Conservation (phyloP, 2,888 invertebrate species). For the Cheilosia impressa region DNA sequence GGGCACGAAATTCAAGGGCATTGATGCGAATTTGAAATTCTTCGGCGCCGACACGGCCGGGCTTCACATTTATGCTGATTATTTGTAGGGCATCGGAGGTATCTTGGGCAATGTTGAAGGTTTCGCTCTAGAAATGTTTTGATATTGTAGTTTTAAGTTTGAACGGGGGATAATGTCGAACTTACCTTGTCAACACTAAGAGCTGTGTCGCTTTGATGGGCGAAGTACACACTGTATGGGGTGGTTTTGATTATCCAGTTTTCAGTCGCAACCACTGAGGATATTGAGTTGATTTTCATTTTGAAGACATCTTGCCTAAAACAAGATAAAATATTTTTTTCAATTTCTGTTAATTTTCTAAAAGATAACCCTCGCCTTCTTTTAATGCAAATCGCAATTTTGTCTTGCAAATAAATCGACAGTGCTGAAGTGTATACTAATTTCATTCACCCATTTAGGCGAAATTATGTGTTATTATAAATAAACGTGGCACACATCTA, state of each 20-base stretch:
- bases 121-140: conserved; percentile 85
- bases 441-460: too few species aligned
- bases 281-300: conserved; percentile 88
- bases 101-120: conserved; percentile 88
- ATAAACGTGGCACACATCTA: too few species aligned
- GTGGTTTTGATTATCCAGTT: conserved; percentile 94
- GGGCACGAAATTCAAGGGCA: conserved; percentile 90
- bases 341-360: too few species aligned
- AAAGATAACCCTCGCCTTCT: too few species aligned
- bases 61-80: conserved; percentile 91
- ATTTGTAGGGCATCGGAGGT: conserved; percentile 91
- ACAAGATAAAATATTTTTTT: too few species aligned
- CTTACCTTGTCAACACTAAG: conserved; percentile 88
- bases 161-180: background rate
- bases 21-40: conserved; percentile 90
- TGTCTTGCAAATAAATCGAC: too few species aligned
- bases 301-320: conserved; percentile 90
- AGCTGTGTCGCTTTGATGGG: conserved; percentile 91
- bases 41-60: conserved; percentile 85
- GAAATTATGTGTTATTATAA: too few species aligned
- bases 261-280: conserved; percentile 90
- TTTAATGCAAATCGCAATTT: too few species aligned
- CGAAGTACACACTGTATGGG: conserved; percentile 89
- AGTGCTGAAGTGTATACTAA: too few species aligned
- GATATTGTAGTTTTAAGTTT: background rate